Evolutionary conservation across 2,888 invertebrate genomes (phyloP), one percentile per base, ranked within the genome.

Genomic region (Orthosia incerta): DNA sequence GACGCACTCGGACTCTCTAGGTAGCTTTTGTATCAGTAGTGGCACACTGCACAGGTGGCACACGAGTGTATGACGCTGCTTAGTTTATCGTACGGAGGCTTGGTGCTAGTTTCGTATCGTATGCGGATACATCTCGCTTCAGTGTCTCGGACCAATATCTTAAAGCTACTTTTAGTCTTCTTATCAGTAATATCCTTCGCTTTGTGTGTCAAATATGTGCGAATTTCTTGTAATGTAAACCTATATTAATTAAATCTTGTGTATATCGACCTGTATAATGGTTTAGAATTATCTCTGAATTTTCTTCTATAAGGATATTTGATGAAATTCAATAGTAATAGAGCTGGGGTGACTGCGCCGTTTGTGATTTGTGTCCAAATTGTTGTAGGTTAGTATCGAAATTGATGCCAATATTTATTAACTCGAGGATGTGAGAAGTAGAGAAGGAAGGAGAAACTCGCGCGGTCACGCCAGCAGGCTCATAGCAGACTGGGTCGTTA

Each of bases 131-230:
- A 91, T 90, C 93, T 94, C 91, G 96, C 96, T 96, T 96, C 94
- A 93, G 94, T 93, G 95, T 95, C 95, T 96, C 95, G 96, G 96
- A 96, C 96, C 96, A 96, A 96, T 94, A 92, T 94, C 93, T 93
- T 93, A 91, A 92, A 91, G 94, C 95, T 94, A 92, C 89, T 92
- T 91, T 91, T 94, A 93, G 89, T 94, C 94, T 93, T 93, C 91
- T 93, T 92, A 92, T 91, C 91, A 91, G 87, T 94, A 94, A 92
- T 94, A 92, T 93, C 93, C 92, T 93, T 95, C 95, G 96, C 96
- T 96, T 96, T 96, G 95, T 95, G 96, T 96, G 96, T 96, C 96
- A 96, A 96, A 95, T 95, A 94, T 95, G 94, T 95, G 96, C 96
- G 94, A 95, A 90, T 94, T 94, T 94, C 93, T 94, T 93, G 92